Percentiles rank a stretch among this genome's conserved stretches.
Evolutionary conservation across 2,113 vertebrate species (phyloP).

Genomic region (Anarhynchus alexandrinus): DNA sequence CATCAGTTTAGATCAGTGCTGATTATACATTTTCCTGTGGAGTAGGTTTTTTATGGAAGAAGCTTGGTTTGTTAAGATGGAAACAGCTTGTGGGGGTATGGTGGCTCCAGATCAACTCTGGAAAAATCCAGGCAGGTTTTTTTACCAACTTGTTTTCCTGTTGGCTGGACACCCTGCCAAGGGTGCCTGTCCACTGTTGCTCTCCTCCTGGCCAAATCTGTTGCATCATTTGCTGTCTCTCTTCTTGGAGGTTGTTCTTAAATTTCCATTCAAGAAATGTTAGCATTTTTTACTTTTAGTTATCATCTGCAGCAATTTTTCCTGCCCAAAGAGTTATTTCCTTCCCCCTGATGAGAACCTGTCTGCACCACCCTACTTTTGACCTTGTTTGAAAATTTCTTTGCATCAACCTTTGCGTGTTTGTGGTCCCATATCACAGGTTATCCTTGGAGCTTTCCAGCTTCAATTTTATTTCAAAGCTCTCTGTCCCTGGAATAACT

Average conservation of each 20-base stretch:
- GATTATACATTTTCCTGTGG: neutral
- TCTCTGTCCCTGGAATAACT: neutral
- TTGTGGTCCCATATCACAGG: neutral
- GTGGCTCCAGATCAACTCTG: neutral
- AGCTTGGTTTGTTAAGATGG: neutral
- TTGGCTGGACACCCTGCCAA: neutral
- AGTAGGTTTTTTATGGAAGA: neutral
- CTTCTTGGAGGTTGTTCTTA: neutral
- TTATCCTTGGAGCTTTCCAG: neutral
- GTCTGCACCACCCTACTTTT: neutral
- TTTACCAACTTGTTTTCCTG: neutral
- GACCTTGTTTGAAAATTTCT: neutral
- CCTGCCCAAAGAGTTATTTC: neutral
- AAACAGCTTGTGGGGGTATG: neutral
- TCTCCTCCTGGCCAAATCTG: neutral
- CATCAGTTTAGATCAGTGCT: neutral
- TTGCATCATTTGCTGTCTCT: neutral
- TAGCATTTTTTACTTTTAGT: neutral
- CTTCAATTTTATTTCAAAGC: neutral
- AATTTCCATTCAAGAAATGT: neutral
- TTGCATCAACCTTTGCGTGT: neutral
- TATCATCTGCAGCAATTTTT: neutral
- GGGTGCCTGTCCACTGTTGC: neutral
- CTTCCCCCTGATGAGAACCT: neutral
- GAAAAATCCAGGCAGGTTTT: neutral